Conservation (phyloP, 2,797 vertebrate genomes). For the Coccyzus lansbergi region DNA sequence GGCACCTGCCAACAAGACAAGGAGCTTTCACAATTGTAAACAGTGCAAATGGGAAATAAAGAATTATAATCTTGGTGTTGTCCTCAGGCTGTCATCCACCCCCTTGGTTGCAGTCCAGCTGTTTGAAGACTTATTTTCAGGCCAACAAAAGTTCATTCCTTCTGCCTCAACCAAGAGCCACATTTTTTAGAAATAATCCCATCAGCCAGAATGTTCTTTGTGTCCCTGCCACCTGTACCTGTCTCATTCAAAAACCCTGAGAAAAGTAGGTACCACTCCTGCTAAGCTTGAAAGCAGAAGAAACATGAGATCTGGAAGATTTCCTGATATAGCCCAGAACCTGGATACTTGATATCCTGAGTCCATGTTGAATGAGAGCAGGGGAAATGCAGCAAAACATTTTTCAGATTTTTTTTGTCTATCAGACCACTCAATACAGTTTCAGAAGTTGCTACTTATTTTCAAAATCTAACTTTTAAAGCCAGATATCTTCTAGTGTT, state of each 20-base stretch:
- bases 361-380: background rate
- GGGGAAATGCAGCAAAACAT: background rate
- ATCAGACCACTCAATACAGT: background rate
- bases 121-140: background rate
- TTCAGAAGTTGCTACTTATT: background rate
- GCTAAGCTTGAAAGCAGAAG: background rate
- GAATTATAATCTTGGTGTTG: background rate
- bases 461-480: background rate
- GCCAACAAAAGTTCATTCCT: background rate
- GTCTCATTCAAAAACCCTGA: background rate
- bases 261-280: background rate
- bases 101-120: background rate
- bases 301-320: background rate
- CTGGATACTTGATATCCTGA: background rate
- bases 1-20: background rate
- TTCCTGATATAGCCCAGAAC: background rate
- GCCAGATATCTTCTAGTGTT: background rate
- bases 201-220: background rate
- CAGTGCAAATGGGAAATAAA: background rate
- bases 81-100: background rate
- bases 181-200: background rate
- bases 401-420: background rate
- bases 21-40: constrained; percentile 4
- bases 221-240: background rate
- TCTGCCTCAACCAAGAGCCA: background rate